Percentiles rank a stretch among this genome's conserved stretches.
phyloP scores from a whole-genome alignment of 2,113 vertebrate genomes.

The Anoplopoma fimbria region DNA sequence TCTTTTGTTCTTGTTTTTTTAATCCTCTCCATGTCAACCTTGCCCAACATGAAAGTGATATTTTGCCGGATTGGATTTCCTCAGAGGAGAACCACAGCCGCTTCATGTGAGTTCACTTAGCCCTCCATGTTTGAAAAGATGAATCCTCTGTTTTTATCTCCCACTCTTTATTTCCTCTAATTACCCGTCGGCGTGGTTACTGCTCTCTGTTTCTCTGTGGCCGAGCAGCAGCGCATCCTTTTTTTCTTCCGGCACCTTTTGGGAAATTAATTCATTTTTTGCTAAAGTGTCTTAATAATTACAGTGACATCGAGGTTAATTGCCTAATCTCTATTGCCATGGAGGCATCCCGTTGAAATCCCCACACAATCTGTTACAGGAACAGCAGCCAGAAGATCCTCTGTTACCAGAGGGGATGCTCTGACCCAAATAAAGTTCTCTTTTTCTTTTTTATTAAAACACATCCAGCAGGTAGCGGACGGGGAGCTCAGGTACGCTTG shows the following conservation, averaged over 20 bases:
- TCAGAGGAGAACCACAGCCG: neutral
- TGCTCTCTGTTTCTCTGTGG: conserved; percentile 50
- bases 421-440: conserved; percentile 65
- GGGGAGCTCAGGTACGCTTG: conserved; percentile 58
- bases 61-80: neutral
- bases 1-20: no score
- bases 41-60: conserved; percentile 13
- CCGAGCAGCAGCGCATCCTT: conserved; percentile 42
- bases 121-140: conserved; percentile 11
- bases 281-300: conserved; percentile 77
- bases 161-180: conserved; percentile 50
- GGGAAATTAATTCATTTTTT: conserved; percentile 73
- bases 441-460: conserved; percentile 6
- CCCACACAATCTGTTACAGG: conserved; percentile 75
- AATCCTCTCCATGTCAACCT: conserved; percentile 3
- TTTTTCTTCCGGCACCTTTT: conserved; percentile 60
- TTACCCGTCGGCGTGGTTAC: conserved; percentile 31
- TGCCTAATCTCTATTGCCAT: conserved; percentile 72
- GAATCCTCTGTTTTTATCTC: conserved; percentile 25
- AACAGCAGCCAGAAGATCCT: conserved; percentile 72
- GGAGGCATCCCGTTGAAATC: conserved; percentile 64
- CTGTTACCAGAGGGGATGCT: conserved; percentile 62
- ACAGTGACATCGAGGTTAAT: conserved; percentile 75
- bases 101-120: neutral
- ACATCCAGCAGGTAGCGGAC: conserved; percentile 57